Percentiles rank a stretch among this genome's conserved stretches.
These are phyloP conservation scores for Ifrita kowaldi DNA, from an alignment of 2,113 vertebrate species.

Conservation along the genomic window DNA sequence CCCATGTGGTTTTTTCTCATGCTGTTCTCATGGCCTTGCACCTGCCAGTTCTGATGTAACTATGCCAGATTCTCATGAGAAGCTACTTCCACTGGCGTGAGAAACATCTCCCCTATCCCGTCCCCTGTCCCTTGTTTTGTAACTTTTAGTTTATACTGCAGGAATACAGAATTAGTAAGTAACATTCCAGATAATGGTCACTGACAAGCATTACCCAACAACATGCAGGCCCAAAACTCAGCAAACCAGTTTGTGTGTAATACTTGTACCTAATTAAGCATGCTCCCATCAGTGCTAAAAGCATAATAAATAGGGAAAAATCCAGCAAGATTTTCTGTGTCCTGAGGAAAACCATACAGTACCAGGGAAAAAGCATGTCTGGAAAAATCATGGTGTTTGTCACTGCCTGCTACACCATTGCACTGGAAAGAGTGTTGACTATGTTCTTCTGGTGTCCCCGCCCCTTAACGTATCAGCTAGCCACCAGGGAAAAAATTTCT, in stretches of 20 bases:
- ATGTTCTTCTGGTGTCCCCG: neutral
- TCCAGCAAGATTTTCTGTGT: fast-evolving
- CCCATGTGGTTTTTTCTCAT: neutral
- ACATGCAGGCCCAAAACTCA: neutral
- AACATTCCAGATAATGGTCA: neutral
- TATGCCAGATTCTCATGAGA: neutral
- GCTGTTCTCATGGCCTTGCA: neutral
- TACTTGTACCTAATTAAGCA: neutral
- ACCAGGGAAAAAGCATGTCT: neutral
- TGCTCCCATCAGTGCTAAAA: neutral
- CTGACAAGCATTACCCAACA: neutral
- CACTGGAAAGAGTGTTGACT: neutral
- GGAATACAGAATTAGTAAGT: neutral
- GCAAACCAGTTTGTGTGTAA: neutral
- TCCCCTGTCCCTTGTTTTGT: neutral
- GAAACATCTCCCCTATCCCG: neutral
- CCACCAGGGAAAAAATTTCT: neutral
- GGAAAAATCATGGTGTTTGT: neutral
- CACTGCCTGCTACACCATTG: neutral
- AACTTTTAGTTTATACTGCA: neutral
- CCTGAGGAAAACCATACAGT: neutral
- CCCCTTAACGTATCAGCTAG: neutral
- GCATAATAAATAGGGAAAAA: neutral
- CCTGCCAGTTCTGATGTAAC: neutral
- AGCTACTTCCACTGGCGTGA: neutral